Conservation (phyloP, 2,113 vertebrate genomes). For the Falcunculus frontatus region DNA sequence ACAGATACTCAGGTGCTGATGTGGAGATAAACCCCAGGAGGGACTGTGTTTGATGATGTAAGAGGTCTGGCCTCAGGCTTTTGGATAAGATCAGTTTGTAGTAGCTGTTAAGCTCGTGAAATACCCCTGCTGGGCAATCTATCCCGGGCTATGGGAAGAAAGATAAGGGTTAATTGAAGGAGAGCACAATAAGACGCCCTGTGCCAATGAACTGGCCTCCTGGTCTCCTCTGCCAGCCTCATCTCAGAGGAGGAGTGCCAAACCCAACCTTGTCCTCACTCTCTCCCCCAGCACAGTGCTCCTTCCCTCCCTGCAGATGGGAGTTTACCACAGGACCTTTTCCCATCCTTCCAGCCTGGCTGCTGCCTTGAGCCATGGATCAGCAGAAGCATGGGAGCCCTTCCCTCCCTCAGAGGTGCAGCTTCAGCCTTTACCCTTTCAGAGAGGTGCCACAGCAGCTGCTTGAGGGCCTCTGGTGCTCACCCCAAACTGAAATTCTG, state of each 20-base stretch:
- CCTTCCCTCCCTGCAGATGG: background rate
- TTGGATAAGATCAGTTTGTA: background rate
- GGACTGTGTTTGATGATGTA: background rate
- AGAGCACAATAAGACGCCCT: background rate
- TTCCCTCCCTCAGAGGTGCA: background rate
- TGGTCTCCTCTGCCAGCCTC: background rate
- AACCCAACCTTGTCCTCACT: background rate
- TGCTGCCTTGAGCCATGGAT: background rate
- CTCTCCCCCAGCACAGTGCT: background rate
- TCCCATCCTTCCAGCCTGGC: background rate
- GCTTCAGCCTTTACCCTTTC: background rate
- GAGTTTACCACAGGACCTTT: background rate
- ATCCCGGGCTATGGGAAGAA: background rate
- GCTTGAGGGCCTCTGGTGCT: background rate
- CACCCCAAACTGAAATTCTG: background rate
- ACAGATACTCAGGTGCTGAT: background rate
- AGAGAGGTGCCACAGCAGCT: background rate
- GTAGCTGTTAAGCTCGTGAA: background rate
- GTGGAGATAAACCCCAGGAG: background rate
- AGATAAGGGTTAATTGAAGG: background rate
- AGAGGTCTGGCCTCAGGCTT: background rate
- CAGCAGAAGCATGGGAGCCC: rapidly evolving
- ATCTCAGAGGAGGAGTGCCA: background rate
- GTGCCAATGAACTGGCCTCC: background rate
- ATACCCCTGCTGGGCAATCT: background rate